Evolutionary conservation across 2,797 vertebrate genomes (phyloP), one percentile per base, ranked within the genome.

Genomic region (Lophotriccus pileatus): DNA sequence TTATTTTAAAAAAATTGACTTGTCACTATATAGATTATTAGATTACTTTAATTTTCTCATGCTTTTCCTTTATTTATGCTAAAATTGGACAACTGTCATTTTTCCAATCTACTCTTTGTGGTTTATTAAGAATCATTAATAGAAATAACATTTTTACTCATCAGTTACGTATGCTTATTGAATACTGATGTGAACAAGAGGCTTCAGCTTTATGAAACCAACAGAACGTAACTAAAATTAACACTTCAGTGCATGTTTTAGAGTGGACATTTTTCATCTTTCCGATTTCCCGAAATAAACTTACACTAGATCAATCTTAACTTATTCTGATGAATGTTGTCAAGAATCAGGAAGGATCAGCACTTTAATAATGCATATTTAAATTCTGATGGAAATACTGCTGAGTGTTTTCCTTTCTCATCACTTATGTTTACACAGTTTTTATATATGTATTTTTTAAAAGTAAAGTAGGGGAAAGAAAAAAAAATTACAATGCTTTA

Each of bases 1-100:
- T 84, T 87, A 92, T 87, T 94, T 97, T 90, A 1, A 44, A 63
- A 63, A 6, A 59, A 77, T 69, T 90, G 22, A 84, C 93, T 96
- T 95, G 19, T 91, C 44, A 82, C 41, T 70, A 49, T 52, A 55
- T 89, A 77, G 27, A 90, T 87, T 53, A 64, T 75, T 78, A 62
- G 52, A 91, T 76, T 3, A n/a, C 37, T 93, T 93, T 78, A 87
- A 60, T 93, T 86, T 96, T 95, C 37, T 90, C n/a, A 47, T 72
- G 21, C 59, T 72, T 89, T 90, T 84, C 34, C 37, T 92, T 93
- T 78, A 69, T 64, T 75, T 76, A 74, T 91, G 50, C 18, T 93
- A 90, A 94, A 93, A 95, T 84, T 94, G 50, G 25, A 77, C 64
- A 77, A 53, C 13, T 22, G 16, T 62, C 0, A 78, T 90, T 96